A percentile compares a stretch with the other conserved stretches of the same genome.
phyloP scores from a whole-genome alignment of 2,113 vertebrate genomes.

The Pelecanoides urinatrix region DNA sequence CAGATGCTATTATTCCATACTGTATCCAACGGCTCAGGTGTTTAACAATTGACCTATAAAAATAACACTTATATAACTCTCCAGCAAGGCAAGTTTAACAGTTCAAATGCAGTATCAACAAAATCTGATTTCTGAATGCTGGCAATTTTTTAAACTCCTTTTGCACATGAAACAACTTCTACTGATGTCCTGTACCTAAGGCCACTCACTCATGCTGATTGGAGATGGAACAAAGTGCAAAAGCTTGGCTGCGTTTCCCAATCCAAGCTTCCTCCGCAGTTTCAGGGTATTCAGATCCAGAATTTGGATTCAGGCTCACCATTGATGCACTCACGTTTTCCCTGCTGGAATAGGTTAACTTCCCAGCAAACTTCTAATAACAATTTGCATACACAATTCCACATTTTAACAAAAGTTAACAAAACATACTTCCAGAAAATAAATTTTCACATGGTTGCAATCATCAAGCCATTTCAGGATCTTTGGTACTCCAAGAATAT shows the following conservation, averaged over 20 bases:
- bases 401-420: constrained; percentile 16
- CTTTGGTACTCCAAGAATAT: constrained; percentile 78
- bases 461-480: constrained; percentile 73
- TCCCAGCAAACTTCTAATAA: not conserved
- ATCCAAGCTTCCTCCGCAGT: not conserved
- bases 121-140: constrained; percentile 12
- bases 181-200: not conserved
- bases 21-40: not conserved
- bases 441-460: constrained; percentile 33
- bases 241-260: not conserved
- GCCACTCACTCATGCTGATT: not conserved
- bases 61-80: constrained; percentile 35
- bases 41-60: constrained; percentile 52
- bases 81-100: constrained; percentile 60
- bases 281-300: not conserved
- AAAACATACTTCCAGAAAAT: constrained; percentile 38
- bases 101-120: constrained; percentile 34
- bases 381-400: constrained; percentile 1
- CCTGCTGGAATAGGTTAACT: not conserved
- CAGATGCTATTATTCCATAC: not conserved
- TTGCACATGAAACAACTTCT: not conserved
- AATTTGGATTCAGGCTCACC: not conserved
- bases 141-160: not conserved
- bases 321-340: not conserved
- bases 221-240: not conserved